Evolutionary conservation across 1,140 invertebrate species (phyloP).

Genomic region (Scaptodrosophila lebanonensis): DNA sequence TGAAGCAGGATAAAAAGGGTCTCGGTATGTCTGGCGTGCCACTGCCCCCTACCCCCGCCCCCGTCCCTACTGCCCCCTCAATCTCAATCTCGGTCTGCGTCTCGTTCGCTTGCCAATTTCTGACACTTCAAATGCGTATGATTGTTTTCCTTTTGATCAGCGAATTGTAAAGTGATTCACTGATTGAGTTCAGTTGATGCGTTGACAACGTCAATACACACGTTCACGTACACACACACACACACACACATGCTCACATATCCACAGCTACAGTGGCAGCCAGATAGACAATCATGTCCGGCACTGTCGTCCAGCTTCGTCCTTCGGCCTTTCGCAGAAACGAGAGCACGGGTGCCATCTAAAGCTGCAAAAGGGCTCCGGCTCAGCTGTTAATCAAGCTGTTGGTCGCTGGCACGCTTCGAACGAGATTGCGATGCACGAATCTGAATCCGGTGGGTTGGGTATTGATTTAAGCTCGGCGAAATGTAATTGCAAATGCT

Average conservation of each 20-base stretch:
- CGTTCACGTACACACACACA: constrained; percentile 14
- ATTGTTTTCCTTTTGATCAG: constrained; percentile 75
- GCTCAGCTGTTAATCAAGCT: constrained; percentile 2
- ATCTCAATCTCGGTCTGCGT: constrained; percentile 3
- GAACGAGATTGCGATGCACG: too few species aligned
- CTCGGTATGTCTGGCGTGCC: constrained; percentile 15
- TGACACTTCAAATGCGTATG: constrained; percentile 75
- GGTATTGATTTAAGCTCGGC: too few species aligned
- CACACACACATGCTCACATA: constrained; percentile 12
- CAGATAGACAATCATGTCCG: constrained; percentile 26
- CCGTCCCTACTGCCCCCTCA: too few species aligned
- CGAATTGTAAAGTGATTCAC: constrained; percentile 73
- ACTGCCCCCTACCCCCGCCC: too few species aligned
- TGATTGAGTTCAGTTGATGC: constrained; percentile 71
- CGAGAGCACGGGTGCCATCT: too few species aligned
- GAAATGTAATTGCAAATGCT: too few species aligned
- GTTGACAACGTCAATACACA: constrained; percentile 64
- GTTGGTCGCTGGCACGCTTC: neutral
- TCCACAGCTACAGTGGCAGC: neutral
- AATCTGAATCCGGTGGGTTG: too few species aligned
- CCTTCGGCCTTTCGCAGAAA: neutral
- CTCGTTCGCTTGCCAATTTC: constrained; percentile 51
- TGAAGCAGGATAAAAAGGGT: constrained; percentile 54
- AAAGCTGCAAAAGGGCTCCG: too few species aligned
- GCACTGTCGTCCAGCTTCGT: neutral